Evolutionary conservation across 1,140 invertebrate genomes (phyloP), one percentile per base, ranked within the genome.

Genomic region (Carposina sasakii): DNA sequence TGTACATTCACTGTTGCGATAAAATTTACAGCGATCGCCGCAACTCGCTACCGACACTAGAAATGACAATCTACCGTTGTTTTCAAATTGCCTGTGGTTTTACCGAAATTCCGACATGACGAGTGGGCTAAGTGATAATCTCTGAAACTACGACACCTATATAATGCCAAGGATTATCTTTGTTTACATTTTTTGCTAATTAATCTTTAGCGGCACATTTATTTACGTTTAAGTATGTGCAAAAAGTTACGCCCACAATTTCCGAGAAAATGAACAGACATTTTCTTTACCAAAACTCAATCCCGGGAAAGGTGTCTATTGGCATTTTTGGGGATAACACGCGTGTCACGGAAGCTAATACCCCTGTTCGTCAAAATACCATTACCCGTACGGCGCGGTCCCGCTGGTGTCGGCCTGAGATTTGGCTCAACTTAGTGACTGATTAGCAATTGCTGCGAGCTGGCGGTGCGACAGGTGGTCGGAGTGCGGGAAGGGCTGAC

Each of bases 381-480:
- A 81, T 78, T 73, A 77, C 63, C 54, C 53, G 50, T 52, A 55
- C 52, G 50, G 50, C 52, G 47, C 64, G 63, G 67, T 69, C 62
- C 66, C 64, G 64, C 66, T 76, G n/a, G n/a, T n/a, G 76, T 78
- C 78, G 69, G 44, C 54, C 66, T 61, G 76, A 76, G 73, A 81
- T 82, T 81, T 77, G 63, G 67, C 67, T 74, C 69, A 70, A 76
- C 75, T 81, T 77, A 77, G 73, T 79, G 75, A 83, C 75, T 83
- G 76, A 81, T 83, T 81, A 83, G 75, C 75, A 65, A 71, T 74
- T 71, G 68, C 57, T 72, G 63, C 59, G 63, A 62, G 56, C 60
- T 61, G 53, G 59, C 57, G 52, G 48, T 51, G 66, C 66, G 66
- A 69, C 63, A 69, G 63, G 66, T 72, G 66, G 66, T 72, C 69